Evolutionary conservation across 2,797 vertebrate species (phyloP).

Genomic region (Pseudopleuronectes americanus): DNA sequence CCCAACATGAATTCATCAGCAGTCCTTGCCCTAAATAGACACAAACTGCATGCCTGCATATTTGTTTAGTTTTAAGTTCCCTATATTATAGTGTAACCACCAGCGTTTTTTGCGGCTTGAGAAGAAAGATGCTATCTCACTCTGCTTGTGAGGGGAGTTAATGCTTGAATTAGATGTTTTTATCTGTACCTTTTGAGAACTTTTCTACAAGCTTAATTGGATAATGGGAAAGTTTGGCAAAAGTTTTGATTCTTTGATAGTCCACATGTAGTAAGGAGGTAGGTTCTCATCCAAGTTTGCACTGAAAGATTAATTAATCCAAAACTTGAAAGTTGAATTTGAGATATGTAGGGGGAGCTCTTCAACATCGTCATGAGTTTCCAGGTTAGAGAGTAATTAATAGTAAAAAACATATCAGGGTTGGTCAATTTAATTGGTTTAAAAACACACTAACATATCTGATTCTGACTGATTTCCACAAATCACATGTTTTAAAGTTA

Average conservation of each 20-base stretch:
- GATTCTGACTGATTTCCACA: too few species aligned
- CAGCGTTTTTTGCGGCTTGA: conserved; percentile 22
- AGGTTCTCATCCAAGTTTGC: neutral
- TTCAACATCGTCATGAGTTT: too few species aligned
- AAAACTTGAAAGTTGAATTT: neutral
- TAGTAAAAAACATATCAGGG: too few species aligned
- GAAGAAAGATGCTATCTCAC: conserved; percentile 45
- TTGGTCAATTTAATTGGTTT: too few species aligned
- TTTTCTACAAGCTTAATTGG: conserved; percentile 52
- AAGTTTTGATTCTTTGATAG: conserved; percentile 18
- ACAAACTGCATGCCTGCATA: conserved; percentile 25
- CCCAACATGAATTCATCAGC: conserved; percentile 62
- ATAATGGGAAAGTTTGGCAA: conserved; percentile 22
- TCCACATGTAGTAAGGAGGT: neutral
- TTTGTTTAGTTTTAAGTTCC: conserved; percentile 57
- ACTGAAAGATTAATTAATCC: neutral
- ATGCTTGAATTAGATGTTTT: conserved; percentile 54
- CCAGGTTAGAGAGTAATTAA: too few species aligned
- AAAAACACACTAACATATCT: too few species aligned
- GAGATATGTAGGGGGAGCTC: too few species aligned
- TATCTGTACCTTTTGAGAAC: conserved; percentile 53
- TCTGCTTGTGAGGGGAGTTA: conserved; percentile 40
- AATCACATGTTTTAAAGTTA: too few species aligned
- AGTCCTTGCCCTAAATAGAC: conserved; percentile 70
- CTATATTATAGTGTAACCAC: conserved; percentile 38